Evolutionary conservation across 2,888 invertebrate species (phyloP), one percentile per base, ranked within the genome.

Genomic region (Spisula solida): DNA sequence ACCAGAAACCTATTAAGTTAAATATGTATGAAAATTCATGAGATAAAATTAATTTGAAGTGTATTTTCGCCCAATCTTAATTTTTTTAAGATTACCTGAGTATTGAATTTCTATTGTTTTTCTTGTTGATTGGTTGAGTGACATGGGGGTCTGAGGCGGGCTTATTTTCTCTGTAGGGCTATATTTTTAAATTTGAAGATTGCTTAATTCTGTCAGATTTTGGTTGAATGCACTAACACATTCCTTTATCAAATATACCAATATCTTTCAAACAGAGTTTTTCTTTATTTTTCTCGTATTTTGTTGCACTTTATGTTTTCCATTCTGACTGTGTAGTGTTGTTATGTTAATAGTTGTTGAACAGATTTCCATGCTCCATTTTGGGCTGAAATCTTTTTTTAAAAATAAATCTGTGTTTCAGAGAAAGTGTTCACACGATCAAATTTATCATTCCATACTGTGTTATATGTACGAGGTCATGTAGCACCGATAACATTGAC

Each of bases 361-460:
- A 20, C 1, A n/a, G 56, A n/a, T 56, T n/a, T n/a, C n/a, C n/a
- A n/a, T n/a, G n/a, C n/a, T n/a, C n/a, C n/a, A n/a, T n/a, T n/a
- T n/a, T n/a, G n/a, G 20, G 41, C 41, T 41, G 41, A 41, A 41
- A 41, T 5, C 8, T 41, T 41, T 41, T 41, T 41, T 51, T 12
- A 10, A 1, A 66, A 66, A 0, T 4, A 25, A 25, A 25, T 56
- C n/a, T 66, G 60, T 66, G 60, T 66, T 66, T 66, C 60, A 66
- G 60, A 10, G 60, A 66, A n/a, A 66, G 31, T 75, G 75, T 75
- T 75, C 75, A 75, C 75, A 18, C 18, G 34, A 75, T 31, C 34
- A 75, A 75, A 75, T 31, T 31, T 34, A 75, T 75, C 75, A 75
- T 75, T 75, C 75, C 75, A 75, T 75, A 75, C 31, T 75, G 34